Evolutionary conservation across 2,888 invertebrate genomes (phyloP), one percentile per base, ranked within the genome.

Genomic region (Lochmaea capreae): DNA sequence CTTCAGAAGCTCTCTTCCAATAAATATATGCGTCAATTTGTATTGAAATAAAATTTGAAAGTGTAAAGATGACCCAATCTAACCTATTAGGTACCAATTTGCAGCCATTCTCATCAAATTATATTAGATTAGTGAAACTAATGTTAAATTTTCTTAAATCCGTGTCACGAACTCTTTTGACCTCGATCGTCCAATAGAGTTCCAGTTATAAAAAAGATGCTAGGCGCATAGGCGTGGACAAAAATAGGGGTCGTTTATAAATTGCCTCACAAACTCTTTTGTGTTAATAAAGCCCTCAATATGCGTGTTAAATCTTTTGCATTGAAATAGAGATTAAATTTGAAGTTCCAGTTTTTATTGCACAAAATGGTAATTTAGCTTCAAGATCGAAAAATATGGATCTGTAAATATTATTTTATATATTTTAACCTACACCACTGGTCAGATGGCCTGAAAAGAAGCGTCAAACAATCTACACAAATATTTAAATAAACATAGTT

Each of bases 91-190:
- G 43, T 67, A n/a, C 58, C 63, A 70, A 70, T 70, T 70, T 70
- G 70, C 70, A 42, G 57, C 70, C 26, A 71, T 71, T 71, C 71
- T 71, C 71, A 58, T 65, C 71, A 71, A 71, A 71, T 71, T 65
- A 71, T 71, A 71, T 71, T 71, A 71, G 71, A 71, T 71, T 71
- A 77, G 77, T 79, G 79, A 79, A 77, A 79, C 78, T 78, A 78
- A 79, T 77, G 76, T 74, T 69, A 71, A 76, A 72, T 72, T 73
- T 76, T 65, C 75, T 54, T 33, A 71, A 74, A 80, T 77, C 79
- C 75, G 74, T 79, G 79, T 77, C 79, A 73, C 71, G 79, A 80
- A 78, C 78, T 79, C 72, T 22, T 46, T 22, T 49, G 71, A 71
- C 71, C 71, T 65, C 71, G 65, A 71, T 71, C 63, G 39, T 67